Base-by-base conservation (phyloP, 2,888 invertebrate species). In the Camponotus fellah region DNA sequence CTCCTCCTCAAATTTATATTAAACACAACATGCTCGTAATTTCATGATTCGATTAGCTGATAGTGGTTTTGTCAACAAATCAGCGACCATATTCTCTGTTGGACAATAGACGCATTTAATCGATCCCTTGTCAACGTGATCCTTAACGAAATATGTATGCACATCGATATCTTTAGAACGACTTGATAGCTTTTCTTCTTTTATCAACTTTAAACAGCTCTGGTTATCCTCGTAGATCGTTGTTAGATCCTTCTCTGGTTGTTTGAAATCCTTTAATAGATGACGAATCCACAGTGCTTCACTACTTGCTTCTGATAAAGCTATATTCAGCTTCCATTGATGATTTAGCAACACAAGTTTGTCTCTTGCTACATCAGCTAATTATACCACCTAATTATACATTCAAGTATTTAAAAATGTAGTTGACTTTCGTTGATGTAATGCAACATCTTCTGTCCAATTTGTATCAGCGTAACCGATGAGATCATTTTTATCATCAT, bases 391-490 rank as follows among this genome's bases (percentile, higher is more conserved):
- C n/a, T n/a, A n/a, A n/a, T n/a, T n/a, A n/a, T n/a, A n/a, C n/a
- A n/a, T 58, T 43, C 0, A 87, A 87, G 34, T 86, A 82, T 17
- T 66, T 49, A 14, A 92, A 91, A 34, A 92, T 4, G 58, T 89
- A 77, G 91, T 91, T 10, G 93, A 93, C 82, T 92, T 93, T 58
- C 92, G 49, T 40, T 88, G 88, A 69, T 58, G 83, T 34, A 81
- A 71, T 9, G 8, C 65, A 32, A 83, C 75, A 66, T 93, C 87
- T 49, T 92, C 90, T 40, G 92, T 92, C 92, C 92, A 93, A 85
- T 91, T 89, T 40, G 93, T 92, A 84, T 94, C 94, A 91, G 90
- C 91, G 72, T 91, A 93, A 37, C 89, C 90, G 46, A 80, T 34
- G 2, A 88, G 9, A 0, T 37, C 66, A 84, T 26, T 69, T 64